phyloP scores from a whole-genome alignment of 1,140 invertebrate species.

The Heliothis subflexa region DNA sequence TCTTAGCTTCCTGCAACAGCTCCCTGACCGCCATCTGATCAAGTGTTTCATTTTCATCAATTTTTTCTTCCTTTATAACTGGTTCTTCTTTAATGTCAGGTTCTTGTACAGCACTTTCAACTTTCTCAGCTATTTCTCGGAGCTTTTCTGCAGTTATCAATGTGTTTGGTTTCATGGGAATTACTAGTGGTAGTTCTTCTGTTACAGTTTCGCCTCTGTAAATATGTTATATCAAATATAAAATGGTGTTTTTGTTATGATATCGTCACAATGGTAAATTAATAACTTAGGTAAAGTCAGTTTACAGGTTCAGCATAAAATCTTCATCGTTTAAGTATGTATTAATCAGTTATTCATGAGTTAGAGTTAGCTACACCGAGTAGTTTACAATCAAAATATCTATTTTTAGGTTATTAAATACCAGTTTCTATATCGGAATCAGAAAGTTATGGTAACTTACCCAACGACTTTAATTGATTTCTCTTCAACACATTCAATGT shows the following conservation, averaged over 20 bases:
- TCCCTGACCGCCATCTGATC: conserved; percentile 87
- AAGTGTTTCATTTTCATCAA: conserved; percentile 77
- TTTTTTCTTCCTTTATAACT: conserved; percentile 43
- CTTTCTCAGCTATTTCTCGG: conserved; percentile 79
- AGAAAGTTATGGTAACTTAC: conserved; percentile 80
- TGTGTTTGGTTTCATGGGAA: conserved; percentile 87
- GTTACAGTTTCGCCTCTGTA: conserved; percentile 86
- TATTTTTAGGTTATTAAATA: conserved; percentile 9
- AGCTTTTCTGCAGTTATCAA: conserved; percentile 86
- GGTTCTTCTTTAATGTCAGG: conserved; percentile 57
- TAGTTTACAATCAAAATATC: neutral
- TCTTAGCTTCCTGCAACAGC: conserved; percentile 85
- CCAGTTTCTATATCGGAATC: no score
- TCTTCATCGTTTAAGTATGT: no score
- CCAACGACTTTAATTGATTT: conserved; percentile 90
- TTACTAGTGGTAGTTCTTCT: conserved; percentile 87
- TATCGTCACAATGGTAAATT: no score
- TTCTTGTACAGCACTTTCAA: conserved; percentile 77
- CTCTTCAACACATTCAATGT: conserved; percentile 91
- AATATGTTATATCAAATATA: conserved; percentile 22
- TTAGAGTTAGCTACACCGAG: neutral
- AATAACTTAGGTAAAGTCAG: neutral
- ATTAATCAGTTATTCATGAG: neutral
- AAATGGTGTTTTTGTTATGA: neutral
- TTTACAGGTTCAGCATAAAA: no score